These are phyloP conservation scores for Drosophila buzzatii DNA, from an alignment of 2,888 invertebrate species.

Conservation along the genomic window DNA sequence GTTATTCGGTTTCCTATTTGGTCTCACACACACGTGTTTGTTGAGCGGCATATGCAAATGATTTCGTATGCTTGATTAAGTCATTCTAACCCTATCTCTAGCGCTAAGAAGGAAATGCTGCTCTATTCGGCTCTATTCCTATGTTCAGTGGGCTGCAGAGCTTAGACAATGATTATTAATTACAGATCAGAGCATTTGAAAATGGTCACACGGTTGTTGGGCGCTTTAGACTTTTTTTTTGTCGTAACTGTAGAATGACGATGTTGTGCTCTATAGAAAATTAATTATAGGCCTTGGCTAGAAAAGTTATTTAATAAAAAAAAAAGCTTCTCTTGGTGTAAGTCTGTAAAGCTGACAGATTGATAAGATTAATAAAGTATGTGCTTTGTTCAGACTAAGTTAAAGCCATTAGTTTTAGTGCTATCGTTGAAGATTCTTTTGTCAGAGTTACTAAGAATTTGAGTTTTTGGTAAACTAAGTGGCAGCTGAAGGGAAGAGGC, in stretches of 20 bases:
- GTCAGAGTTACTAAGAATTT: conserved; percentile 1
- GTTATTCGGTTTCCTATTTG: conserved; percentile 34
- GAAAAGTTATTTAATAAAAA: neutral
- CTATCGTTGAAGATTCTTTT: conserved; percentile 2
- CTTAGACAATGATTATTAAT: conserved; percentile 51
- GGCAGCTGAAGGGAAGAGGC: neutral
- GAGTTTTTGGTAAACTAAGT: neutral
- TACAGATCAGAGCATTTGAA: conserved; percentile 31
- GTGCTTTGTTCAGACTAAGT: conserved; percentile 2
- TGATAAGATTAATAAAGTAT: neutral
- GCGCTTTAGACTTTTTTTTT: neutral
- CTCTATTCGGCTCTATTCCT: conserved; percentile 4
- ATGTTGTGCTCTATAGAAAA: conserved; percentile 10
- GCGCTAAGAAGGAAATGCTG: conserved; percentile 46
- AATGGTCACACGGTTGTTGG: conserved; percentile 35
- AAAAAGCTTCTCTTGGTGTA: neutral
- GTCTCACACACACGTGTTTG: conserved; percentile 36
- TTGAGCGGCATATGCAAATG: conserved; percentile 50
- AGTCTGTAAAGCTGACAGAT: conserved; percentile 10
- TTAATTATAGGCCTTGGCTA: conserved; percentile 15
- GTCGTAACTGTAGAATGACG: neutral
- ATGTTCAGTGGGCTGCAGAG: conserved; percentile 28
- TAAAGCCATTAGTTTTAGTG: conserved; percentile 1
- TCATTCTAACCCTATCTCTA: conserved; percentile 28
- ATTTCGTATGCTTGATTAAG: conserved; percentile 23